Evolutionary conservation across 2,888 invertebrate species (phyloP), one percentile per base, ranked within the genome.

Genomic region (Xylota segnis): DNA sequence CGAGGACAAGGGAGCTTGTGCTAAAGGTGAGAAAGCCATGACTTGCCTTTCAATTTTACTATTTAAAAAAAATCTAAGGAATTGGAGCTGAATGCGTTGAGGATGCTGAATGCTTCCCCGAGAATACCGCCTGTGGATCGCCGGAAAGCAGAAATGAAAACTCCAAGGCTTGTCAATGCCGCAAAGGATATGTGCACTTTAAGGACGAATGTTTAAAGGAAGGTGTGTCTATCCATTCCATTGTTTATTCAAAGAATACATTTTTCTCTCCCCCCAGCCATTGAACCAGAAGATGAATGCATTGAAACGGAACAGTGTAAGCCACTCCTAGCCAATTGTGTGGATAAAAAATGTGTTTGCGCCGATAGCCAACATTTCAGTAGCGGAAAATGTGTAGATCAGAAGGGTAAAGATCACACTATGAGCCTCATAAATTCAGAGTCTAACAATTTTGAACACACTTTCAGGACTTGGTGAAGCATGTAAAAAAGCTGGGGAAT

Each of bases 231-330:
- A 2, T 47, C 47, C 23, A 14, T 14, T 56, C 4, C 2, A 9
- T 37, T 2, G 27, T 4, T 12, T 5, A 14, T 16, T n/a, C 16
- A 14, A 27, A 10, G 10, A 6, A 12, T 59, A 58, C 37, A 37
- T 27, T 40, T 16, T 10, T 14, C 27, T 52, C 54, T 23, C 5
- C 34, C 0, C 40, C 18, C 14, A 92, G 92, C 91, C 56, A 89
- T 89, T 32, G 89, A 90, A 72, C 88, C 91, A 43, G 92, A 90
- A 0, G 92, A 92, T 4, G 90, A 90, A 52, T 92, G 92, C 43
- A 52, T 90, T 32, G 92, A 90, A n/a, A 89, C 89, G 43, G 92
- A 92, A 78, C 92, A 92, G 78, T 92, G 92, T 76, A 90, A 91
- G 50, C 92, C 92, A 0, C 88, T 92, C n/a, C 77, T 92, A 78